These are phyloP conservation scores for Tapirus terrestris DNA, from an alignment of 2,113 vertebrate species.

Conservation along the genomic window DNA sequence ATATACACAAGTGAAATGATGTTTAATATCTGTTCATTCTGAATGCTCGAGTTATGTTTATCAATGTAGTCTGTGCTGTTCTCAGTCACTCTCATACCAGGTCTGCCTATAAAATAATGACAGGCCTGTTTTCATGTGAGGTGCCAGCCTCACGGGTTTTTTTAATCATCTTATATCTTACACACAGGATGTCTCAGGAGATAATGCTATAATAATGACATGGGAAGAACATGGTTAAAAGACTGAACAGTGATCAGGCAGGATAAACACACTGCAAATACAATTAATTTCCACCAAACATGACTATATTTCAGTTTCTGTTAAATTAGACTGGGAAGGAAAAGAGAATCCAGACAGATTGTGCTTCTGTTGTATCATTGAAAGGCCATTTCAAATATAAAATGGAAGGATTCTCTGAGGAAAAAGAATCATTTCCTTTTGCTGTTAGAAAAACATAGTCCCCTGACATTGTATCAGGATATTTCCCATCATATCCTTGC, in stretches of 20 bases:
- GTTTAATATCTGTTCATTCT: neutral
- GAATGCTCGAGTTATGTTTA: neutral
- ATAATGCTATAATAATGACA: neutral
- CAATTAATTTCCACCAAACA: neutral
- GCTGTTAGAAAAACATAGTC: neutral
- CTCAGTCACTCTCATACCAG: slow-evolving; percentile 28
- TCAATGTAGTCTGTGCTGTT: neutral
- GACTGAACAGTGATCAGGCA: neutral
- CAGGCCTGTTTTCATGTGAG: neutral
- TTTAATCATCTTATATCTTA: neutral
- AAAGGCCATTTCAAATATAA: neutral
- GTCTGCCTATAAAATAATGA: slow-evolving; percentile 53
- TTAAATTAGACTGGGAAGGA: neutral
- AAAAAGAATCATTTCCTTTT: neutral
- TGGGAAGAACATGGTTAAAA: neutral
- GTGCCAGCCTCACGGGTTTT: neutral
- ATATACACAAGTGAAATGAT: slow-evolving; percentile 5
- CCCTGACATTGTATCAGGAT: neutral
- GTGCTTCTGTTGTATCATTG: neutral
- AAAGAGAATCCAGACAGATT: neutral
- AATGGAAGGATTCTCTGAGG: neutral
- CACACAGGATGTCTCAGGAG: neutral
- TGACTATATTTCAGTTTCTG: neutral
- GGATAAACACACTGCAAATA: neutral
- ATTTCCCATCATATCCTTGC: neutral